These are phyloP conservation scores for Protonibea diacanthus DNA, from an alignment of 2,797 vertebrate genomes.

Conservation along the genomic window DNA sequence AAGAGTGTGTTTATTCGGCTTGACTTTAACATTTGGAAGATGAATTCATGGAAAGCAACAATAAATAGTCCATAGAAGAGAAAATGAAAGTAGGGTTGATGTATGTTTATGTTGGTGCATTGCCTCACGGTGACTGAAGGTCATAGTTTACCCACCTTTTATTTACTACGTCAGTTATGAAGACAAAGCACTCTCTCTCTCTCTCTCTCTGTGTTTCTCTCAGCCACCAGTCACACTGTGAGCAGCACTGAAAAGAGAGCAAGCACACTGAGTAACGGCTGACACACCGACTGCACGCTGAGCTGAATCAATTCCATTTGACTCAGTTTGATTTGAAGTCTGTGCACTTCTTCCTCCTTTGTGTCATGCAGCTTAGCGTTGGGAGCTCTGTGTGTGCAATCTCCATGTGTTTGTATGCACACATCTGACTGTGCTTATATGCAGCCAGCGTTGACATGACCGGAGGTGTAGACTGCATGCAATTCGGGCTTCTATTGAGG, in stretches of 20 bases:
- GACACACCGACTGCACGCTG: constrained; percentile 32
- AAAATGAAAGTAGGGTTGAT: constrained; percentile 22
- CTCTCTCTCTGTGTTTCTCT: background rate
- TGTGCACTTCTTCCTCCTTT: constrained; percentile 2
- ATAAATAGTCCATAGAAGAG: constrained; percentile 9
- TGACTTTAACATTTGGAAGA: constrained; percentile 9
- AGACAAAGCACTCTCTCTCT: constrained; percentile 6
- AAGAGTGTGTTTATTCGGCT: constrained; percentile 3
- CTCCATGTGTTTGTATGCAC: constrained; percentile 6
- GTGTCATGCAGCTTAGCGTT: background rate
- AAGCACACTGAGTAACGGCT: constrained; percentile 26
- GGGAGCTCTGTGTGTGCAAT: background rate
- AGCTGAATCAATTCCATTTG: constrained; percentile 47
- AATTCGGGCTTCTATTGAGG: background rate
- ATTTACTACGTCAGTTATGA: constrained; percentile 34
- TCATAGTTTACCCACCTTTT: constrained; percentile 41
- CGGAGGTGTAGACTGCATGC: background rate
- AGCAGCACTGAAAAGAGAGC: constrained; percentile 19
- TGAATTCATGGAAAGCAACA: constrained; percentile 18
- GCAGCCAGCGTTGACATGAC: background rate
- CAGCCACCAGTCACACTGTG: constrained; percentile 1
- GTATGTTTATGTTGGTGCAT: constrained; percentile 13
- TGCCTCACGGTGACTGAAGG: constrained; percentile 19
- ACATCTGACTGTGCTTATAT: background rate
- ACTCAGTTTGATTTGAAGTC: constrained; percentile 38